Evolutionary conservation across 2,888 invertebrate species (phyloP), one percentile per base, ranked within the genome.

Genomic region (Drosophila lacicola): DNA sequence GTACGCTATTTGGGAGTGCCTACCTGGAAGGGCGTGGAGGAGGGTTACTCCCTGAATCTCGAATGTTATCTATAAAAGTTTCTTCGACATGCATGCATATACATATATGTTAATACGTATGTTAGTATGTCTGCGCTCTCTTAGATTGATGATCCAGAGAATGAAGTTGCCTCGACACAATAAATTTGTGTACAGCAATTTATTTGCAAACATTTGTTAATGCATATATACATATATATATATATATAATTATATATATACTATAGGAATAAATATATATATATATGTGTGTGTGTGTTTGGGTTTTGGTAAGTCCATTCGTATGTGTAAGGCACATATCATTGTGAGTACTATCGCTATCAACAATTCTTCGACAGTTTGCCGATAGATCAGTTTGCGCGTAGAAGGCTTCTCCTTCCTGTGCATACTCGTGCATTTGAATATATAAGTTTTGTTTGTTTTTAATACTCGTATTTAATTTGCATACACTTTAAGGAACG

Each of bases 281-380:
- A 55, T 37, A 54, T 44, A 4, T 63, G 4, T n/a, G 33, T 47
- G 11, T 21, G 36, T 36, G 56, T 19, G 13, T 37, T 8, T 21
- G 45, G 21, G 39, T 13, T 51, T 51, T 39, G 51, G 37, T 63
- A 64, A 63, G 45, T 25, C 63, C n/a, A 14, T 36, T 45, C 42
- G 37, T 64, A 47, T 41, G 46, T 34, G 67, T 65, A 49, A 33
- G 33, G 39, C 50, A 53, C 54, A 65, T 66, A 75, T 63, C 64
- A 74, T 74, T 80, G 69, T 64, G 64, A 64, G 72, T 78, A 67
- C 64, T 80, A 78, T 68, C 80, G 83, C 78, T 82, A 88, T 83
- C 86, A 85, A 88, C 75, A 67, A 82, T 88, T 88, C 76, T 87
- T 90, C 82, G 89, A 87, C 90, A 89, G 90, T 90, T 90, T 89